A percentile compares a stretch with the other conserved stretches of the same genome.
Evolutionary conservation across 64 coral and sea anemone genomes (phyloP).

Genomic region (Platygyra sinensis): DNA sequence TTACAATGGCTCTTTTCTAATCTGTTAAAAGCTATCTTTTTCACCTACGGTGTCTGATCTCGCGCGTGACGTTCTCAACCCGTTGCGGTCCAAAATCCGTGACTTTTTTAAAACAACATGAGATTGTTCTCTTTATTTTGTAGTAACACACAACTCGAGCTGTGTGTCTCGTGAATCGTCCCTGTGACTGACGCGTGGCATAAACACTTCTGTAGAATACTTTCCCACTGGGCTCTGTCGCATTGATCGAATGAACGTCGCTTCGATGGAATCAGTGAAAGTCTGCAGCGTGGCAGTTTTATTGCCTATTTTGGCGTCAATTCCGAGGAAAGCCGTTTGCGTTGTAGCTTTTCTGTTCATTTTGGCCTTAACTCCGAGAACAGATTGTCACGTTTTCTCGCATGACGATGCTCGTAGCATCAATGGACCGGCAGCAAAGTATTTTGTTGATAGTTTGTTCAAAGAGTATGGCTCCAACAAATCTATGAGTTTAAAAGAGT

Average conservation of each 20-base stretch:
- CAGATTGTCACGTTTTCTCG: slow-evolving; percentile 58
- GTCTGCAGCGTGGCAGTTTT: neutral
- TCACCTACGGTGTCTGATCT: too few species aligned
- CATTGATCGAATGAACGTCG: neutral
- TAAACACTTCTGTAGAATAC: neutral
- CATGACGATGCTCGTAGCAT: slow-evolving; percentile 71
- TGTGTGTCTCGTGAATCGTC: too few species aligned
- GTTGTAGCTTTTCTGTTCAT: too few species aligned
- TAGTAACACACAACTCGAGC: too few species aligned
- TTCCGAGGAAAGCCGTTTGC: neutral
- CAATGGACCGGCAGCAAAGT: slow-evolving; percentile 12
- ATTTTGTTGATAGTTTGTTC: slow-evolving; percentile 72
- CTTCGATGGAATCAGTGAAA: neutral
- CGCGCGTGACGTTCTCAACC: too few species aligned
- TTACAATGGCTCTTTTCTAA: too few species aligned
- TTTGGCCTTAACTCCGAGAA: neutral
- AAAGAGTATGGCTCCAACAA: slow-evolving; percentile 79
- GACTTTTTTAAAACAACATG: too few species aligned
- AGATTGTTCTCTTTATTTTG: too few species aligned
- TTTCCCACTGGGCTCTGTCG: neutral
- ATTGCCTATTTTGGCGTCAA: neutral
- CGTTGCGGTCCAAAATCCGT: too few species aligned
- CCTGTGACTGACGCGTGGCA: too few species aligned
- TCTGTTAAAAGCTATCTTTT: too few species aligned
- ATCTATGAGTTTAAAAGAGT: slow-evolving; percentile 66